phyloP scores from a whole-genome alignment of 2,888 invertebrate genomes.

The Napeogenes inachia region DNA sequence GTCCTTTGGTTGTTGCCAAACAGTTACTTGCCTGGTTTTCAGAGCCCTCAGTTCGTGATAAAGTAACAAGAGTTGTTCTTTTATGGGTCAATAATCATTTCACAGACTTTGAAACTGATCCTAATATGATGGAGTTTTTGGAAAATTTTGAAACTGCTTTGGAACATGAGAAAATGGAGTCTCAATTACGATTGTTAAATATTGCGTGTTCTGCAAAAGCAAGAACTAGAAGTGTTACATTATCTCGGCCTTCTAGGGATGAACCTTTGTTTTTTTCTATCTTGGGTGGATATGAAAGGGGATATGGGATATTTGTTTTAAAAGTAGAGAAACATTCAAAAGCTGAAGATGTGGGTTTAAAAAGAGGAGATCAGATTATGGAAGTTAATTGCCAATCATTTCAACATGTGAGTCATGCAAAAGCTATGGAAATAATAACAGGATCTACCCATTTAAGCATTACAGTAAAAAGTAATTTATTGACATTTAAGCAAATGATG shows the following conservation, averaged over 20 bases:
- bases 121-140: conserved; percentile 96
- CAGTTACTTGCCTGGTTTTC: conserved; percentile 94
- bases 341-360: conserved; percentile 96
- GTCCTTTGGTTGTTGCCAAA: conserved; percentile 90
- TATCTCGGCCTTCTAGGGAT: conserved; percentile 94
- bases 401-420: conserved; percentile 92
- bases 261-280: conserved; percentile 96
- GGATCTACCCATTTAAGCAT: conserved; percentile 97
- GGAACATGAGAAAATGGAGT: conserved; percentile 90
- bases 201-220: conserved; percentile 99
- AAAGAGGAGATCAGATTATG: conserved; percentile 97
- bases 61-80: conserved; percentile 96
- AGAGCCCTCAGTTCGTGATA: conserved; percentile 85
- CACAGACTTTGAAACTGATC: conserved; percentile 97
- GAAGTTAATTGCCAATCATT: conserved; percentile 99
- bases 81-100: conserved; percentile 99
- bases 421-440: conserved; percentile 94
- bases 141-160: conserved; percentile 93
- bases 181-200: conserved; percentile 89
- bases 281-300: conserved; percentile 94
- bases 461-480: conserved; percentile 96
- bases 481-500: conserved; percentile 86
- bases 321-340: conserved; percentile 96
- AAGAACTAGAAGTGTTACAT: conserved; percentile 90
- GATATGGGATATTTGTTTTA: conserved; percentile 95